Evolutionary conservation across 2,113 vertebrate species (phyloP).

Genomic region (Sylvietta virens): DNA sequence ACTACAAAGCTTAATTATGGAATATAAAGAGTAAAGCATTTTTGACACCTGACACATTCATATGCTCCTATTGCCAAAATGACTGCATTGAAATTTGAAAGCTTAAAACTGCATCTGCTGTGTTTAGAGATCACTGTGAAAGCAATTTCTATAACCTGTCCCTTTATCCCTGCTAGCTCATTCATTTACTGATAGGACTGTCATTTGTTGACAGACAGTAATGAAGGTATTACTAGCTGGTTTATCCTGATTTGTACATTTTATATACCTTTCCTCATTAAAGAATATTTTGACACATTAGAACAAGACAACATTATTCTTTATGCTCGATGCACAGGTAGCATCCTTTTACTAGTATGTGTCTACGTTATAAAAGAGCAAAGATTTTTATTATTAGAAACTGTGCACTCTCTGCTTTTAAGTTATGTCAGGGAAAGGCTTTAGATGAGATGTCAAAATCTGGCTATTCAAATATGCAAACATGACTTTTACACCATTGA

Average conservation of each 20-base stretch:
- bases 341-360: background rate
- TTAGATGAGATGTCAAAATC: background rate
- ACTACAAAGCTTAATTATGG: background rate
- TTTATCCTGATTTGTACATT: constrained; percentile 46
- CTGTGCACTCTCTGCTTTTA: background rate
- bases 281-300: constrained; percentile 27
- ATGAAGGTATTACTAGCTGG: constrained; percentile 59
- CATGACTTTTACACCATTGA: background rate
- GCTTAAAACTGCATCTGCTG: constrained; percentile 28
- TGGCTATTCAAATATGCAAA: background rate
- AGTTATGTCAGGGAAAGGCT: background rate
- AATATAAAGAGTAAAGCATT: constrained; percentile 18
- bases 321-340: background rate
- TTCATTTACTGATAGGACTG: constrained; percentile 34
- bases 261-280: constrained; percentile 38
- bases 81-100: constrained; percentile 22
- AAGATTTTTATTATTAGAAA: background rate
- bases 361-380: background rate
- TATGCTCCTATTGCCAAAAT: background rate
- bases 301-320: background rate
- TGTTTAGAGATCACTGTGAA: constrained; percentile 48
- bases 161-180: constrained; percentile 44
- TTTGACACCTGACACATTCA: constrained; percentile 13
- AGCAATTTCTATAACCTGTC: constrained; percentile 47
- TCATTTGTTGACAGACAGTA: constrained; percentile 41